phyloP scores from a whole-genome alignment of 2,888 invertebrate genomes.

The Hirtodrosophila alboralis region DNA sequence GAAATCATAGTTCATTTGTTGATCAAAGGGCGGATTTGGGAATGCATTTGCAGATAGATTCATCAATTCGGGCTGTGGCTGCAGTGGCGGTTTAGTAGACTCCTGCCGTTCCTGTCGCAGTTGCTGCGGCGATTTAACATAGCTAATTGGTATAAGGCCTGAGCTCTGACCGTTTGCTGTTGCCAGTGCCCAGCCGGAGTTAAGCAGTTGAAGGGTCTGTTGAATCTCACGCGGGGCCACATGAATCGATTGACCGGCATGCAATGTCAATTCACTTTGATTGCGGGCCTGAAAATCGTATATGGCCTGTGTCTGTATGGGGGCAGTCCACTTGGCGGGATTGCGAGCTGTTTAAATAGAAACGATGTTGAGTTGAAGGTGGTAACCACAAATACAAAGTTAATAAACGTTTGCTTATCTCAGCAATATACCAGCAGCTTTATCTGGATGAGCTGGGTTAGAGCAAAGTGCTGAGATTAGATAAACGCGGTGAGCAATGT shows the following conservation, averaged over 20 bases:
- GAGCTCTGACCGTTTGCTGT: slow-evolving; percentile 86
- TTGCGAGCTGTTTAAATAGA: slow-evolving; percentile 85
- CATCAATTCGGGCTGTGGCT: slow-evolving; percentile 68
- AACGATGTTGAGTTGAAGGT: slow-evolving; percentile 9
- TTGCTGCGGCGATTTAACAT: slow-evolving; percentile 83
- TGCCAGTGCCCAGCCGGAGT: slow-evolving; percentile 89
- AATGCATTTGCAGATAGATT: slow-evolving; percentile 72
- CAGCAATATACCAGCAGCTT: slow-evolving; percentile 13
- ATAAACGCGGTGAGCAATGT: slow-evolving; percentile 53
- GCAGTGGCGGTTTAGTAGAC: slow-evolving; percentile 13
- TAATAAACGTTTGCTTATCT: slow-evolving; percentile 51
- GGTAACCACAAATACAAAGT: slow-evolving; percentile 9
- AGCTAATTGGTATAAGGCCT: slow-evolving; percentile 88
- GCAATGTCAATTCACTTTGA: slow-evolving; percentile 91
- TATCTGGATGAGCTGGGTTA: slow-evolving; percentile 45
- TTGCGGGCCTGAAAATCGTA: slow-evolving; percentile 90
- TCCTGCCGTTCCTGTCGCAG: slow-evolving; percentile 68
- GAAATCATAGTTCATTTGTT: slow-evolving; percentile 64
- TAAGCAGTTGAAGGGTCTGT: slow-evolving; percentile 86
- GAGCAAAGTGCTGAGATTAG: slow-evolving; percentile 65
- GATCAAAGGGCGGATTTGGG: slow-evolving; percentile 66
- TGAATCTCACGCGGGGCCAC: slow-evolving; percentile 94
- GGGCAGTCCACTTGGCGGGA: slow-evolving; percentile 89
- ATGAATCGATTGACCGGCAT: slow-evolving; percentile 90
- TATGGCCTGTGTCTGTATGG: slow-evolving; percentile 88